Evolutionary conservation across 37 sponge, comb jelly and placozoan species (phyloP), one percentile per base, ranked within the genome.

Genomic region (Theonella swinhoei): DNA sequence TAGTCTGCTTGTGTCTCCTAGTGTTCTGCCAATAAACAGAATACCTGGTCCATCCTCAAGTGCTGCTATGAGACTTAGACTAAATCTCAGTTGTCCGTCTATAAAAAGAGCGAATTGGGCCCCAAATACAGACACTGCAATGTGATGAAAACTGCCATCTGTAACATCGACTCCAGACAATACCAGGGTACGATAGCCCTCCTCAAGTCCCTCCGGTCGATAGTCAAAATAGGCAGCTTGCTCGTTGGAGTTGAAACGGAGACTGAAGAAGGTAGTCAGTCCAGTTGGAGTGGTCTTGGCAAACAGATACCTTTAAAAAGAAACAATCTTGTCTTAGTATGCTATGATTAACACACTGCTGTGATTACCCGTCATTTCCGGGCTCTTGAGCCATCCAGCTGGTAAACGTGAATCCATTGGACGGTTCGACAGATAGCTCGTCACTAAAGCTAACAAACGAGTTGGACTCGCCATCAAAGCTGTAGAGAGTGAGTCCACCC

Each of bases 211-310:
- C 39, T 74, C 85, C 9, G 82, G 85, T 17, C 72, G 83, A 34
- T 93, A 93, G 42, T 87, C 78, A 77, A 93, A 89, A 17, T 30
- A 24, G n/a, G 81, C 86, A 20, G 80, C 41, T 7, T 63, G 58
- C 24, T 43, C 60, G 31, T 36, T 28, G 0, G 78, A 85, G 70
- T 89, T 77, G 32, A 85, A 40, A 39, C 40, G 80, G 2, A 93
- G 59, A 9, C 81, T 90, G 39, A 72, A 75, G 66, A 82, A 88
- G 9, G 40, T 64, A 34, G 88, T 86, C 25, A 70, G 64, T 1
- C 89, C 94, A 41, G 70, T 70, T 4, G 62, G 20, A 3, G 84
- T 72, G 32, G 94, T 70, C 83, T 93, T 93, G n/a, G 94, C 94
- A 65, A 89, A 66, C 34, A 93, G 5, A 65, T 87, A 92, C 22